These are phyloP conservation scores for Athene noctua DNA, from an alignment of 2,113 vertebrate genomes.

Conservation along the genomic window DNA sequence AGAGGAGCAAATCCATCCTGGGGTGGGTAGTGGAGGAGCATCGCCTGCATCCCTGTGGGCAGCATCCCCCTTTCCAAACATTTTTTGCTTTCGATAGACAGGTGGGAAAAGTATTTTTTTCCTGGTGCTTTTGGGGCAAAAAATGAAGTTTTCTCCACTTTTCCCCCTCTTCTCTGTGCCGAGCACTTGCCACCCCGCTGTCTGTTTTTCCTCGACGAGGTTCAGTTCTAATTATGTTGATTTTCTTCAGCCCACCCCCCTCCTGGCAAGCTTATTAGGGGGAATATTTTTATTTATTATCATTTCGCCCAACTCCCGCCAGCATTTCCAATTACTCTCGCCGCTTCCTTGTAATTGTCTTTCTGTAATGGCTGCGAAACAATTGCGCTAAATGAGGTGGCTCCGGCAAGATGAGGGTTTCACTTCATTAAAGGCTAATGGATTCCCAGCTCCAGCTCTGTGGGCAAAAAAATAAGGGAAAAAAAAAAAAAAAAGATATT, in stretches of 20 bases:
- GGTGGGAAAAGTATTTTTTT: neutral
- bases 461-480: constrained; percentile 13
- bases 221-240: constrained; percentile 99
- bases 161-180: constrained; percentile 29
- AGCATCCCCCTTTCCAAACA: neutral
- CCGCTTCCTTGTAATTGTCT: constrained; percentile 99
- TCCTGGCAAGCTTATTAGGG: constrained; percentile 96
- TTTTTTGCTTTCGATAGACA: neutral
- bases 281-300: constrained; percentile 99
- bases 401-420: constrained; percentile 97
- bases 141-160: constrained; percentile 57
- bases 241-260: constrained; percentile 92
- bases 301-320: constrained; percentile 97
- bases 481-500: constrained; percentile 65
- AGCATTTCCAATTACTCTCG: constrained; percentile 99
- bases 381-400: constrained; percentile 99
- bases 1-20: neutral
- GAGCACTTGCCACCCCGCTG: constrained; percentile 77
- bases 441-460: constrained; percentile 92
- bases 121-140: neutral
- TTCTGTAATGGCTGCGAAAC: constrained; percentile 99
- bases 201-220: constrained; percentile 83
- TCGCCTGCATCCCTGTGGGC: neutral
- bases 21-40: neutral
- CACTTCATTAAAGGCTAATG: constrained; percentile 99